A percentile compares a stretch with the other conserved stretches of the same genome.
Evolutionary conservation across 1,140 invertebrate species (phyloP).

Genomic region (Centruroides vittatus): DNA sequence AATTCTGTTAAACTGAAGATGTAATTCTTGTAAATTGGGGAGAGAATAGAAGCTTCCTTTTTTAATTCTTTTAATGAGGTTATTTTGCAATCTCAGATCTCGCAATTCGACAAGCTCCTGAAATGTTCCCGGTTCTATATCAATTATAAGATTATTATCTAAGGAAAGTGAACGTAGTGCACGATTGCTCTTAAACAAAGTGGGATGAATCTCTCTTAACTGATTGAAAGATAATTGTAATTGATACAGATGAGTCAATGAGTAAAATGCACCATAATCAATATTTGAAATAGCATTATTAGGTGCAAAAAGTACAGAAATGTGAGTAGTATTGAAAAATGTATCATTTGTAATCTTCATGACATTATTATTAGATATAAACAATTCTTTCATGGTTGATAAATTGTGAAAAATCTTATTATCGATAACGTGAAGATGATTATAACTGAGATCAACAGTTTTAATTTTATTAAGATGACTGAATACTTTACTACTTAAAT

Average conservation of each 20-base stretch:
- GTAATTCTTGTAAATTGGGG: conserved; percentile 61
- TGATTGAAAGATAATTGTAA: conserved; percentile 75
- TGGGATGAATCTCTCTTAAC: conserved; percentile 53
- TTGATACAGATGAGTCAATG: conserved; percentile 57
- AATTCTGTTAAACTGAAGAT: conserved; percentile 74
- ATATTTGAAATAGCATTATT: conserved; percentile 68
- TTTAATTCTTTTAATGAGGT: conserved; percentile 54
- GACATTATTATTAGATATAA: conserved; percentile 81
- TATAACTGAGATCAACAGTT: conserved; percentile 71
- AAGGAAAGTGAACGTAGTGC: conserved; percentile 68
- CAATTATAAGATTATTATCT: conserved; percentile 74
- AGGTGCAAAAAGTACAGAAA: conserved; percentile 71
- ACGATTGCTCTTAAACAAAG: conserved; percentile 53
- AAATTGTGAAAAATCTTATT: conserved; percentile 59
- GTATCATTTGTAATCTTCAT: conserved; percentile 63
- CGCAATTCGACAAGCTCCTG: conserved; percentile 49
- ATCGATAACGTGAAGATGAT: conserved; percentile 67
- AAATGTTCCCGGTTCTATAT: conserved; percentile 64
- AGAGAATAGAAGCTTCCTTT: conserved; percentile 64
- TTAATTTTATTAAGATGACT: conserved; percentile 52
- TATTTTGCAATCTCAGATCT: conserved; percentile 74
- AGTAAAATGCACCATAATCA: conserved; percentile 52
- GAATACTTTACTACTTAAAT: conserved; percentile 39
- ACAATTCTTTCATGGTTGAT: conserved; percentile 58
- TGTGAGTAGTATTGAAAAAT: conserved; percentile 55